These are phyloP conservation scores for Drosophila ercepeae DNA, from an alignment of 1,140 invertebrate genomes.

Conservation along the genomic window DNA sequence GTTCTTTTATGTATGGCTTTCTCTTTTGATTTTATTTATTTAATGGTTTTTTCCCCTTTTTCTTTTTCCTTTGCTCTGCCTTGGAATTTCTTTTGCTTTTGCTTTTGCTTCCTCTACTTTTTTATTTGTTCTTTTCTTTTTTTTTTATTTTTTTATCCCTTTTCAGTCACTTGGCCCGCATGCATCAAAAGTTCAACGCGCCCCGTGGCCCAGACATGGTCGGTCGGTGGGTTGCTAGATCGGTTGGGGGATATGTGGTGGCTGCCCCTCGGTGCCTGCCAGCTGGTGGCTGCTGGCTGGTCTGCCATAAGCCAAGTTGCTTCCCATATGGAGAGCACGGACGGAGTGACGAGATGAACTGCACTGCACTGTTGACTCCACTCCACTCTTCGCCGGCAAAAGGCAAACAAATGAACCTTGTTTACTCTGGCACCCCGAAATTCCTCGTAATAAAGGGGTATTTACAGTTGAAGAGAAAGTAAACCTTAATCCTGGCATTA, in stretches of 20 bases:
- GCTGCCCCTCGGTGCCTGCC: not conserved
- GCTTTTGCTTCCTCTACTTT: not conserved
- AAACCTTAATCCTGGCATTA: not conserved
- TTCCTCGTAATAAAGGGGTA: not conserved
- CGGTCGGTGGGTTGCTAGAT: not conserved
- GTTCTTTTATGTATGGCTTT: constrained; percentile 29
- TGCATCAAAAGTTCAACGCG: constrained; percentile 76
- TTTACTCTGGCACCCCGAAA: not conserved
- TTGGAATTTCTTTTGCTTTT: constrained; percentile 12
- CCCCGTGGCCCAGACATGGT: constrained; percentile 61
- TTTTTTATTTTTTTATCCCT: constrained; percentile 30
- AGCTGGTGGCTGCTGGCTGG: constrained; percentile 47
- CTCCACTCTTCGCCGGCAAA: constrained; percentile 2
- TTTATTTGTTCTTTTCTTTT: not conserved
- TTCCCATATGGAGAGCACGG: constrained; percentile 21
- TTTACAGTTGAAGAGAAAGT: too few species aligned
- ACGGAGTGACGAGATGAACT: constrained; percentile 20
- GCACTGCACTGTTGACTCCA: not conserved
- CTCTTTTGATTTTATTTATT: constrained; percentile 51
- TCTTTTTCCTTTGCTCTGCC: constrained; percentile 4
- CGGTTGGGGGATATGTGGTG: not conserved
- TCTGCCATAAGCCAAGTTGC: constrained; percentile 50
- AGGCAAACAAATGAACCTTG: constrained; percentile 23
- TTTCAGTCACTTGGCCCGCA: constrained; percentile 66
- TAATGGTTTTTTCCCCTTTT: constrained; percentile 10